These are phyloP conservation scores for Paedocypris sp. DNA, from an alignment of 2,113 vertebrate genomes.

Conservation along the genomic window DNA sequence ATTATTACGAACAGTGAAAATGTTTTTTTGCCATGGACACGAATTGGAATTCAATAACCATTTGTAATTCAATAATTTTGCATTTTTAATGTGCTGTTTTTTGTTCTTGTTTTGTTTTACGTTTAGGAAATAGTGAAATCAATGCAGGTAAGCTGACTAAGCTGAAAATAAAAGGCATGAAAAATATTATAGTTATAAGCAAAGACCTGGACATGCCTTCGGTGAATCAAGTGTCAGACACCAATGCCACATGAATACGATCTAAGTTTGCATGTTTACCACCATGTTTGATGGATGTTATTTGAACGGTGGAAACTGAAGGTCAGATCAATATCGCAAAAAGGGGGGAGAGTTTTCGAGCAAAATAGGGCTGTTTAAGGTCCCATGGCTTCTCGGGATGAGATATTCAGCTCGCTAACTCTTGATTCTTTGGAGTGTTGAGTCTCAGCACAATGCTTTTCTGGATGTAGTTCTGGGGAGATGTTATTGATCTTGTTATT, in stretches of 20 bases:
- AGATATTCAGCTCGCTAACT: not conserved
- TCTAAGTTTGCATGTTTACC: slow-evolving; percentile 8
- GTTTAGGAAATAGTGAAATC: not conserved
- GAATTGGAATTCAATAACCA: no score
- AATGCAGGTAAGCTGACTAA: not conserved
- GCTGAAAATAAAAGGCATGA: not conserved
- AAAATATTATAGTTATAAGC: not conserved
- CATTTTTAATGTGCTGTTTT: not conserved
- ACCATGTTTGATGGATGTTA: slow-evolving; percentile 9
- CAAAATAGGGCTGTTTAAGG: slow-evolving; percentile 34
- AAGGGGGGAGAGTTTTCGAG: slow-evolving; percentile 29
- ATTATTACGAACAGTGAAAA: no score
- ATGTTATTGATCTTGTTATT: slow-evolving; percentile 24
- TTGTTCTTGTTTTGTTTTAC: not conserved
- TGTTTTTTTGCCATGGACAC: no score
- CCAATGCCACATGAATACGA: not conserved
- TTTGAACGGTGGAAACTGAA: slow-evolving; percentile 40
- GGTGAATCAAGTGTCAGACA: not conserved
- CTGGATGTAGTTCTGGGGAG: not conserved
- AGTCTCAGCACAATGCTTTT: slow-evolving; percentile 1
- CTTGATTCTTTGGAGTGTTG: not conserved
- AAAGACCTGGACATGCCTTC: not conserved
- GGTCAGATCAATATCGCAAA: slow-evolving; percentile 57
- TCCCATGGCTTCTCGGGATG: not conserved
- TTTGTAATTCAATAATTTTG: no score